Percentiles rank a stretch among this genome's conserved stretches.
Conservation (phyloP, 2,888 invertebrate species). For the Chironomus tentans region DNA sequence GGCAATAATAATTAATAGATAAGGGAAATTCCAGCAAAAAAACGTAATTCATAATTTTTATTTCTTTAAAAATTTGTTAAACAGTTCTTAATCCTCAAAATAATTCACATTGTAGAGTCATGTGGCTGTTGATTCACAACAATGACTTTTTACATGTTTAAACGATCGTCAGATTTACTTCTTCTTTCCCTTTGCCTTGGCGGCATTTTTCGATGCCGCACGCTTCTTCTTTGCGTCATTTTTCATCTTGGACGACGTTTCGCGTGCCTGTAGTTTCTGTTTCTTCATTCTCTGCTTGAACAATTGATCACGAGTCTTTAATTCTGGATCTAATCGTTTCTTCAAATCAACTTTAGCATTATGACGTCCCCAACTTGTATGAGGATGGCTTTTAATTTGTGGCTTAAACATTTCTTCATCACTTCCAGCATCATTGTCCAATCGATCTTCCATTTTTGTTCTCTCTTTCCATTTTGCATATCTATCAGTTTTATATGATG, state of each 20-base stretch:
- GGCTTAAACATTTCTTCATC: constrained; percentile 34
- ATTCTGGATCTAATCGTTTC: constrained; percentile 48
- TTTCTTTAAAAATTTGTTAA: too few species aligned
- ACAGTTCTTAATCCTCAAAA: too few species aligned
- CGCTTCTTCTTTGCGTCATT: constrained; percentile 12
- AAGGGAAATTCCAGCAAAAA: too few species aligned
- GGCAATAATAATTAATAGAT: too few species aligned
- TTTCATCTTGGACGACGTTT: constrained; percentile 37
- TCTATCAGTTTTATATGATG: constrained; percentile 84
- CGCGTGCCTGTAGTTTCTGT: constrained; percentile 52
- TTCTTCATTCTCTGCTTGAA: constrained; percentile 57
- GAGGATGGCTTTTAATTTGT: constrained; percentile 36
- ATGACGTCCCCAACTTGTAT: constrained; percentile 69
- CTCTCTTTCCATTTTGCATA: constrained; percentile 81
- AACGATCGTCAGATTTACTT: neutral
- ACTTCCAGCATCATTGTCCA: constrained; percentile 36
- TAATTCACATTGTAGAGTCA: too few species aligned
- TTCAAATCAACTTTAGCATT: constrained; percentile 62
- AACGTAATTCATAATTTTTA: too few species aligned
- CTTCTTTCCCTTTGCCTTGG: neutral
- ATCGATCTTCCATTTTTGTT: constrained; percentile 44
- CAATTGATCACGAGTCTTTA: constrained; percentile 67
- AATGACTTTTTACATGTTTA: too few species aligned
- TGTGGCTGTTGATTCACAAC: too few species aligned
- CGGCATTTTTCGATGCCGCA: neutral